Evolutionary conservation across 1,140 invertebrate genomes (phyloP).

Genomic region (Hyles vespertilio): DNA sequence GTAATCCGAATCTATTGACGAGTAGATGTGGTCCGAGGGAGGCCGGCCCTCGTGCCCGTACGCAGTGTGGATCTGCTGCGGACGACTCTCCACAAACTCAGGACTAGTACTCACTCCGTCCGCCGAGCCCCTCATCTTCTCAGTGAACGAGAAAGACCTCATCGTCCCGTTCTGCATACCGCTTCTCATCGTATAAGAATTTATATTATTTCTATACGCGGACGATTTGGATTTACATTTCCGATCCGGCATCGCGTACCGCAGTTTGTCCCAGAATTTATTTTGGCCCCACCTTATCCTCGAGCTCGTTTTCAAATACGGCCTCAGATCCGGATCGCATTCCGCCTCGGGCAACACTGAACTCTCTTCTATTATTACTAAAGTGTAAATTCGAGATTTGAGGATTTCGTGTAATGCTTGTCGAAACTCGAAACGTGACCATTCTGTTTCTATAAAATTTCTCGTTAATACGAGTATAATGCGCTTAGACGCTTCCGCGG

Average conservation of each 20-base stretch:
- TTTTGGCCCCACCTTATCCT: conserved; percentile 91
- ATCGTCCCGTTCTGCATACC: conserved; percentile 76
- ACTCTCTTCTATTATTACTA: conserved; percentile 89
- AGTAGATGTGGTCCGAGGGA: conserved; percentile 90
- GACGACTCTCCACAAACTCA: conserved; percentile 52
- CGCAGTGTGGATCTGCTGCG: conserved; percentile 56
- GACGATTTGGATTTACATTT: conserved; percentile 55
- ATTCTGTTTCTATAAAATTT: conserved; percentile 91
- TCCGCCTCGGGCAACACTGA: conserved; percentile 87
- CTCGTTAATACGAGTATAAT: conserved; percentile 88
- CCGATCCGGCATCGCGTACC: conserved; percentile 88
- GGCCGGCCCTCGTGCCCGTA: conserved; percentile 77
- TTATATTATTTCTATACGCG: conserved; percentile 84
- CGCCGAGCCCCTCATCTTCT: conserved; percentile 58
- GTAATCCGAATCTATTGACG: conserved; percentile 91
- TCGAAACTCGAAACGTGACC: conserved; percentile 89
- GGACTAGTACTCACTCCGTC: conserved; percentile 48
- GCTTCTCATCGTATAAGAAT: conserved; percentile 83
- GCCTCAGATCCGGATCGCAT: conserved; percentile 89
- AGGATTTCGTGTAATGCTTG: conserved; percentile 90
- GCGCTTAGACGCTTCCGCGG: conserved; percentile 88
- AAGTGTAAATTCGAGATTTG: conserved; percentile 85
- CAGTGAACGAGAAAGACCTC: conserved; percentile 67
- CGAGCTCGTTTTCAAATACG: conserved; percentile 90
- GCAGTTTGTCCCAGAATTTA: conserved; percentile 93